Evolutionary conservation across 2,888 invertebrate genomes (phyloP), one percentile per base, ranked within the genome.

Genomic region (Thymelicus sylvestris): DNA sequence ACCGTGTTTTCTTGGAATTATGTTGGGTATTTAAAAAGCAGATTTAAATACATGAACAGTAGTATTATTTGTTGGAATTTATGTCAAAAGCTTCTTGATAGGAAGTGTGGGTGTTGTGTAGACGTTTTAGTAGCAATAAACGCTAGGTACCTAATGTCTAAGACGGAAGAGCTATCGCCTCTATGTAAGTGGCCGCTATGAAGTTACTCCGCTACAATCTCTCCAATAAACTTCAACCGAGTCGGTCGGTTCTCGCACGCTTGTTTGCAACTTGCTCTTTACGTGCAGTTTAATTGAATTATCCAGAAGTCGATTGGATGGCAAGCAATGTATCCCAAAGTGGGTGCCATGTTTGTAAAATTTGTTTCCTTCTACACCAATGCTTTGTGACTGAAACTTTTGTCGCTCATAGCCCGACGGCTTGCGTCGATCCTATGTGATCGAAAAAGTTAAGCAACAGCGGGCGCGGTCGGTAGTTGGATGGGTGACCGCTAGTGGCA

Each of bases 191-290:
- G 74, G 76, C 55, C 63, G 74, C 67, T 81, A 74, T 81, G 77
- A 89, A 92, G 88, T 90, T 87, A 87, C 86, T 87, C 84, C 24
- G 79, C 78, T 81, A 82, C 83, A 83, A 83, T 83, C 83, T 83
- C 84, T 84, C 81, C 82, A 83, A 84, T 83, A 81, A 83, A 84
- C 81, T 83, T 77, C 72, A 68, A 71, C 76, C 72, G 72, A 73
- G 75, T 92, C 89, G 86, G 80, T 77, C 75, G 73, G 83, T 80
- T 78, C 85, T 85, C 81, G 86, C 84, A 83, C 86, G 88, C 84
- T 83, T 87, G 90, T 90, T 90, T 87, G 89, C 85, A 85, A 91
- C 90, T 91, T 90, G 86, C 89, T 90, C 90, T 91, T 89, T 90
- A 86, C 89, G 85, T 88, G 83, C 83, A 85, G 78, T 87, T 86